These are phyloP conservation scores for Gallinago paraguaiae DNA, from an alignment of 2,113 vertebrate species.

Conservation along the genomic window DNA sequence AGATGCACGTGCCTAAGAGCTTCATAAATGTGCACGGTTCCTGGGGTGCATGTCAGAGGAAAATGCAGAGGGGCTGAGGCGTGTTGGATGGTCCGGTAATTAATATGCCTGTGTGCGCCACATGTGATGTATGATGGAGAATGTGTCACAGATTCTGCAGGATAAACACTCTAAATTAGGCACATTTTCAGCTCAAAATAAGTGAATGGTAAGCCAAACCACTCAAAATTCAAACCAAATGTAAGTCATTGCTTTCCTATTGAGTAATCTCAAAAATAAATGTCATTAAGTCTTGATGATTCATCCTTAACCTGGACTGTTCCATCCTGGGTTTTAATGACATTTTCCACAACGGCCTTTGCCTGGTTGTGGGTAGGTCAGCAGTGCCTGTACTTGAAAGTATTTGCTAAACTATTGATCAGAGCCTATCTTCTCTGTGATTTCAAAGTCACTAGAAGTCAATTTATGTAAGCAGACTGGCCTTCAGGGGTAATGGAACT, in stretches of 20 bases:
- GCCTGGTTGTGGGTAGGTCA: not conserved
- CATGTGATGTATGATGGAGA: not conserved
- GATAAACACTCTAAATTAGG: not conserved
- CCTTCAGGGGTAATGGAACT: not conserved
- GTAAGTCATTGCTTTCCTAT: not conserved
- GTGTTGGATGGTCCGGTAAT: not conserved
- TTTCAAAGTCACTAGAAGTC: not conserved
- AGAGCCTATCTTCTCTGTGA: not conserved
- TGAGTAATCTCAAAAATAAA: not conserved
- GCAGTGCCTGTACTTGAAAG: not conserved
- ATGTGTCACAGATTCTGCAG: not conserved
- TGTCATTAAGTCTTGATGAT: not conserved
- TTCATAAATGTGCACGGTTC: not conserved
- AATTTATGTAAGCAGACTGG: not conserved
- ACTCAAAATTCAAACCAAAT: slow-evolving; percentile 15
- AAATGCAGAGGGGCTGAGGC: not conserved
- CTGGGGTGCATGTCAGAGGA: not conserved
- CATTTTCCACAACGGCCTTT: slow-evolving; percentile 1
- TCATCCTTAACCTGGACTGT: not conserved
- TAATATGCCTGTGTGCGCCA: not conserved
- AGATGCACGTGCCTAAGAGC: not conserved
- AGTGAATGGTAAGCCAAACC: not conserved
- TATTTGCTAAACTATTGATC: not conserved
- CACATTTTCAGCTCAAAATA: not conserved
- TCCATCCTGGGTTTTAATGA: not conserved